Base-by-base conservation (phyloP, 1,140 invertebrate species). In the Semibalanus balanoides region DNA sequence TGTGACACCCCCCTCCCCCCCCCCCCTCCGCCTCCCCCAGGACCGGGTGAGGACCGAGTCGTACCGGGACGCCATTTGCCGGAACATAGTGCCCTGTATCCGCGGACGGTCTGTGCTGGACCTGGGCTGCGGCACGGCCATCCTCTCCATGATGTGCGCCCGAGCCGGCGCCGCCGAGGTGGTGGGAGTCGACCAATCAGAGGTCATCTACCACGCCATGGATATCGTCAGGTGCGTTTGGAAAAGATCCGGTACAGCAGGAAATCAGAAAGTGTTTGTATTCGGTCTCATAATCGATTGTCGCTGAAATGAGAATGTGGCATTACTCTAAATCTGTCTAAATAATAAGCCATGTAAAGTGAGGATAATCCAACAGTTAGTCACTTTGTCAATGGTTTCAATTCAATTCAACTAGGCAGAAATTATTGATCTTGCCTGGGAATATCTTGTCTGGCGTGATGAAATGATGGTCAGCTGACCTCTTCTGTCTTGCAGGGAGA, bases 81-180 rank as follows among this genome's bases (percentile, higher is more conserved):
- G 90, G 72, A 99, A 99, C 82, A 84, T 84, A 75, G 85, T 88
- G 78, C 51, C 51, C 85, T 74, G 81, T 25, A 76, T 79, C 28
- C 64, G 75, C 27, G 73, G 81, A 79, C 96, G 97, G 85, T 85
- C 89, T 14, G 93, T 99, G 69, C 86, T 99, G 80, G 97, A 99
- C 87, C 91, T 99, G 74, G 97, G 97, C 17, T 97, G 95, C 84
- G 97, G 97, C 1, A 98, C 97, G 51, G 96, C 89, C 29, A 98
- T 99, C 81, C 86, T 99, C 17, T 97, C 95, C 28, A 91, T 99
- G 88, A 97, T 97, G 87, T 95, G 93, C 83, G 95, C 95, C 30
- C 91, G 95, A 85, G 95, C 95, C 76, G 97, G 96, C 40, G 96
- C 96, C 70, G 88, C 89, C 72, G 91, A 92, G 86, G 95, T 99